These are phyloP conservation scores for Falco naumanni DNA, from an alignment of 2,797 vertebrate species.

Conservation along the genomic window DNA sequence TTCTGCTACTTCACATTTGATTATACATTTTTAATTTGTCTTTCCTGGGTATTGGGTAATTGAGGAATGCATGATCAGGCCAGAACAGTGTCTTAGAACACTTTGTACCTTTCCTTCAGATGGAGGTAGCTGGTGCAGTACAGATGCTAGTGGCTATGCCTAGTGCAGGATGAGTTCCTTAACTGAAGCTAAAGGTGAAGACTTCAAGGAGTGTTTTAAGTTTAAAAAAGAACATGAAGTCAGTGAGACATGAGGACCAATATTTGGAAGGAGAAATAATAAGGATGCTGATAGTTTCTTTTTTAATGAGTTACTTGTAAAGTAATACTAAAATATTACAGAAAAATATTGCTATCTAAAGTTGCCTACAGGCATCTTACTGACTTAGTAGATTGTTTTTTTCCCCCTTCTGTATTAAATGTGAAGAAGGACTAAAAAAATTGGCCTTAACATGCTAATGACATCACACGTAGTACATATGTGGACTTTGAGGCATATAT, in stretches of 20 bases:
- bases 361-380: neutral
- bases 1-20: neutral
- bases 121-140: neutral
- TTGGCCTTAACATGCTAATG: accelerated
- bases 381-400: neutral
- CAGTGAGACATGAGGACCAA: neutral
- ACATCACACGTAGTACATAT: neutral
- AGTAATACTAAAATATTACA: neutral
- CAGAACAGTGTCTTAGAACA: neutral
- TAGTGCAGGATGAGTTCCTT: neutral
- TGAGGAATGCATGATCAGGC: neutral
- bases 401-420: neutral
- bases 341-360: neutral
- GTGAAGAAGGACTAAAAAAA: neutral
- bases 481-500: neutral
- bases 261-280: neutral
- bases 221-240: neutral
- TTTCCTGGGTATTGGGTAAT: neutral
- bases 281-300: neutral
- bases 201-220: neutral
- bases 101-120: neutral
- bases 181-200: neutral
- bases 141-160: neutral
- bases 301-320: neutral
- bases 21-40: neutral